phyloP scores from a whole-genome alignment of 2,113 vertebrate species.

The Archilochus colubris region DNA sequence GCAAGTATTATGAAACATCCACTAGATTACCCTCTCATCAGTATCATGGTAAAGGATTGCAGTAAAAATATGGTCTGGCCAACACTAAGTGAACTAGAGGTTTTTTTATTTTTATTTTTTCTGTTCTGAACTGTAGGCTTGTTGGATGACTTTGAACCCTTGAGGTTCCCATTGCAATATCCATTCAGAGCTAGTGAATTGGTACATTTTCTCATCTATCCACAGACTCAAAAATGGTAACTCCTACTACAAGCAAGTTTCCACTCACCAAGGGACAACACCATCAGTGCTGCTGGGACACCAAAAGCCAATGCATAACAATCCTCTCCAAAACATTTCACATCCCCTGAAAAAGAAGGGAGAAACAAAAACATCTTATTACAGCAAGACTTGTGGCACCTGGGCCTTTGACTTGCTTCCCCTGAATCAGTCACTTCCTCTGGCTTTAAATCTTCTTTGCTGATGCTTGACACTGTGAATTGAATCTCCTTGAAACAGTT shows the following conservation, averaged over 20 bases:
- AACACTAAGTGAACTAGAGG: background rate
- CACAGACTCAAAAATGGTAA: background rate
- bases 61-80: background rate
- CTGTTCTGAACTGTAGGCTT: background rate
- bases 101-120: background rate
- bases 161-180: background rate
- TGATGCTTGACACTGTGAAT: constrained; percentile 36
- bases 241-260: background rate
- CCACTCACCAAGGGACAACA: constrained; percentile 89
- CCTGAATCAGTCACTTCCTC: constrained; percentile 10
- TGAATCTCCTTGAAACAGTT: constrained; percentile 53
- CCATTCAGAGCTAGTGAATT: background rate
- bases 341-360: constrained; percentile 81
- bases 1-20: background rate
- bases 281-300: constrained; percentile 91
- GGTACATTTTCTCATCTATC: background rate
- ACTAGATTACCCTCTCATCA: background rate
- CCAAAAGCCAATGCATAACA: constrained; percentile 97
- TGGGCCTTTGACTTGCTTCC: constrained; percentile 6
- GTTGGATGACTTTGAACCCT: background rate
- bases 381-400: constrained; percentile 3
- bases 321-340: constrained; percentile 92
- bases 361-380: constrained; percentile 24
- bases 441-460: constrained; percentile 25
- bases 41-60: background rate